Evolutionary conservation across 2,113 vertebrate species (phyloP), one percentile per base, ranked within the genome.

Genomic region (Sprattus sprattus): DNA sequence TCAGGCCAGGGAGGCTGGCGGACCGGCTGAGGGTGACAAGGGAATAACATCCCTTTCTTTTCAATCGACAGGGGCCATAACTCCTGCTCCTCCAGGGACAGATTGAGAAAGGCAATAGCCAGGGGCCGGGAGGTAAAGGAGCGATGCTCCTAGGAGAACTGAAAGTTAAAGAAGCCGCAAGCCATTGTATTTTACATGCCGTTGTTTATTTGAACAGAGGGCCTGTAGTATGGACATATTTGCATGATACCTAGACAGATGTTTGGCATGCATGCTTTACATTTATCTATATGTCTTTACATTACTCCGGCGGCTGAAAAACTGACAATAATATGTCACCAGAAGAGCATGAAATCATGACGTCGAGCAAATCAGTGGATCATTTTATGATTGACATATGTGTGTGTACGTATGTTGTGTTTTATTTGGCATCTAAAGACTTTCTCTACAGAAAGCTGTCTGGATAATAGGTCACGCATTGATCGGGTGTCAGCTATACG

Each of bases 21-120:
- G 93, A 95, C 94, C 95, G 18, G 89, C 92, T 95, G 95, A 96
- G 94, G 97, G 95, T 97, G 98, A 99, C 97, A 98, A 94, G 96
- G 97, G 97, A 99, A 98, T 99, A 99, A 99, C 98, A 99, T 97
- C 97, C 97, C 96, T 99, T 99, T 99, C 97, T 99, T 97, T 97
- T 97, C 96, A 95, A 96, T 96, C 94, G 97, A 99, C 98, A 99
- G 96, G 97, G 96, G 96, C 96, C 97, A 99, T 99, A 99, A 99
- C 97, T 99, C 97, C 97, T 98, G 93, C 87, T 93, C 97, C 98
- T 96, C 98, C 92, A 92, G 98, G 97, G 98, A 99, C 96, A 99
- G 97, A 99, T 97, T 98, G 97, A 97, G 97, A 98, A 99, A 98
- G 98, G 97, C 97, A 98, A 98, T 98, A 97, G 97, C 97, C 92